Evolutionary conservation across 2,113 vertebrate species (phyloP).

Genomic region (Mus pahari): DNA sequence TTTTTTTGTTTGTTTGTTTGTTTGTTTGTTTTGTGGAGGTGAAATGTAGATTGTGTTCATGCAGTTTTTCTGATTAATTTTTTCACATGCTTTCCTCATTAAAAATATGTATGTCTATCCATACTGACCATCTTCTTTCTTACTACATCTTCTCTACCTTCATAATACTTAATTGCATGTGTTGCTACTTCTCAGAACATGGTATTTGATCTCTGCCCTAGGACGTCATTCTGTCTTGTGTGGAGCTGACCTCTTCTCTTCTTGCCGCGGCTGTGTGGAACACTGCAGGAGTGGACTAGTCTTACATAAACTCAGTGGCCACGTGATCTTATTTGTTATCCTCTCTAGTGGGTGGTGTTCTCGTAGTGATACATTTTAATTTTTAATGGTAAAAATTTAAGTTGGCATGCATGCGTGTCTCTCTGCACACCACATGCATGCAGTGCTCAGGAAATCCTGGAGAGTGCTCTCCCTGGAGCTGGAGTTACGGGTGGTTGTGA

Average conservation of each 20-base stretch:
- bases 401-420: neutral
- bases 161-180: neutral
- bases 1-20: neutral
- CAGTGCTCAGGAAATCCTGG: too few species aligned
- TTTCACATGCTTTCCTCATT: neutral
- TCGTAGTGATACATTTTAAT: neutral
- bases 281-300: too few species aligned
- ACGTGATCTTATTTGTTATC: constrained; percentile 8
- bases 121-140: neutral
- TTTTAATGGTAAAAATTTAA: neutral
- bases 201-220: neutral
- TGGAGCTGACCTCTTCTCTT: neutral
- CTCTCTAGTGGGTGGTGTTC: neutral
- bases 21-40: neutral
- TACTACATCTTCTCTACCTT: neutral
- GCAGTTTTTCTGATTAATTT: neutral
- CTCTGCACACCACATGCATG: neutral
- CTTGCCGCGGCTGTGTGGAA: neutral
- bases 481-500: neutral
- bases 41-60: constrained; percentile 19
- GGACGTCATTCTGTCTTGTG: neutral
- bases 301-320: neutral
- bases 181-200: neutral
- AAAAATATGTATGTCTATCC: neutral
- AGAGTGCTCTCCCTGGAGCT: neutral